A percentile compares a stretch with the other conserved stretches of the same genome.
These are phyloP conservation scores for Phataginus tricuspis DNA, from an alignment of 2,797 vertebrate species.

Conservation along the genomic window DNA sequence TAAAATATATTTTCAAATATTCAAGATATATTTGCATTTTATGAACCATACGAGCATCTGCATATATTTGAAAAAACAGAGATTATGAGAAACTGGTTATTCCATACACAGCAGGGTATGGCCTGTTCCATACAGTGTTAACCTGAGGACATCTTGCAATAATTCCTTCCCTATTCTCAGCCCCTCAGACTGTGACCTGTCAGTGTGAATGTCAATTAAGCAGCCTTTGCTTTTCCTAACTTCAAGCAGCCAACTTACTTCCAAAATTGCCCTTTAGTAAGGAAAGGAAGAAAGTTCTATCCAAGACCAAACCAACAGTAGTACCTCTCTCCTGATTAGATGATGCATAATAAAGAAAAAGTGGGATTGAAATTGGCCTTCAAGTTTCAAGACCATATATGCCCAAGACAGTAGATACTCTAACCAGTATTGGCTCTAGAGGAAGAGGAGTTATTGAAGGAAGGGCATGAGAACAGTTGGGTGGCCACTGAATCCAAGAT, in stretches of 20 bases:
- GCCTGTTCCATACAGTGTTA: neutral
- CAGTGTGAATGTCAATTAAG: neutral
- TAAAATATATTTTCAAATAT: constrained; percentile 1
- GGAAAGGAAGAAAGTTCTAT: neutral
- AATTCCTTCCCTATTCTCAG: neutral
- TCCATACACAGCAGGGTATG: neutral
- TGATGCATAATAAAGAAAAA: neutral
- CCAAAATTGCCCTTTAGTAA: neutral
- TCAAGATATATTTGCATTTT: constrained; percentile 51
- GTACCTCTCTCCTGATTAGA: neutral
- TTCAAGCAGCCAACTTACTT: neutral
- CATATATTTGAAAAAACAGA: neutral
- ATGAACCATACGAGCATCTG: neutral
- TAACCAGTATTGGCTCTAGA: neutral
- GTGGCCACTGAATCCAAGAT: neutral
- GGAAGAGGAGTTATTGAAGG: neutral
- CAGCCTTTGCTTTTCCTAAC: neutral
- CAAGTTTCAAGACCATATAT: neutral
- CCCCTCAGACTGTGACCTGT: neutral
- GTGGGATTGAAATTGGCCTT: neutral
- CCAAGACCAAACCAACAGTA: neutral
- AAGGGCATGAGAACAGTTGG: neutral
- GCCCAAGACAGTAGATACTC: neutral
- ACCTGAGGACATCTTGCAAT: neutral
- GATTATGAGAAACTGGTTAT: neutral